phyloP scores from a whole-genome alignment of 1,140 invertebrate genomes.

The Venturia canescens region DNA sequence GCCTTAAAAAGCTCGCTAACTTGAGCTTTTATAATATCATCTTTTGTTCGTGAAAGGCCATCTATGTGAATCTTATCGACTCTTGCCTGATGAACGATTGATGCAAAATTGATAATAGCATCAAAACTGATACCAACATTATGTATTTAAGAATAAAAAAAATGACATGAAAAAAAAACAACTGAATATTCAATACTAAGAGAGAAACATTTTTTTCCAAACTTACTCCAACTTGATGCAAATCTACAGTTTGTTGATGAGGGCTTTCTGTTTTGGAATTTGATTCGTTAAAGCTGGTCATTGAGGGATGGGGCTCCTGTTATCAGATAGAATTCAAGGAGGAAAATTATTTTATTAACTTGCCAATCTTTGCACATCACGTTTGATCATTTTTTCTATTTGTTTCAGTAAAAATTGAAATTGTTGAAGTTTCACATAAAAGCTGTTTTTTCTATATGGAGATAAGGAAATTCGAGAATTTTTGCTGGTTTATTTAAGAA shows the following conservation, averaged over 20 bases:
- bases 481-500: background rate
- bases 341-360: too few species aligned
- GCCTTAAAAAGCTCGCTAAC: slow-evolving; percentile 86
- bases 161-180: too few species aligned
- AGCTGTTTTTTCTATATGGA: background rate
- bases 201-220: background rate
- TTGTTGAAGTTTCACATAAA: background rate
- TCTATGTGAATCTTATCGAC: slow-evolving; percentile 89
- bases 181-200: background rate
- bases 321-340: too few species aligned
- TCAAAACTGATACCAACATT: slow-evolving; percentile 2
- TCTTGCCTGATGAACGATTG: slow-evolving; percentile 78
- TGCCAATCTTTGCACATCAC: too few species aligned
- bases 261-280: slow-evolving; percentile 37
- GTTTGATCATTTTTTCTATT: background rate
- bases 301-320: too few species aligned
- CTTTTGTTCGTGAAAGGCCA: slow-evolving; percentile 88
- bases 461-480: slow-evolving; percentile 1
- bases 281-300: background rate
- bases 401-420: slow-evolving; percentile 9
- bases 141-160: background rate
- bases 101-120: slow-evolving; percentile 33
- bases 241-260: slow-evolving; percentile 51
- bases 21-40: slow-evolving; percentile 87
- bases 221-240: slow-evolving; percentile 63